Base-by-base conservation (phyloP, 2,888 invertebrate species). In the Mystacides longicornis region DNA sequence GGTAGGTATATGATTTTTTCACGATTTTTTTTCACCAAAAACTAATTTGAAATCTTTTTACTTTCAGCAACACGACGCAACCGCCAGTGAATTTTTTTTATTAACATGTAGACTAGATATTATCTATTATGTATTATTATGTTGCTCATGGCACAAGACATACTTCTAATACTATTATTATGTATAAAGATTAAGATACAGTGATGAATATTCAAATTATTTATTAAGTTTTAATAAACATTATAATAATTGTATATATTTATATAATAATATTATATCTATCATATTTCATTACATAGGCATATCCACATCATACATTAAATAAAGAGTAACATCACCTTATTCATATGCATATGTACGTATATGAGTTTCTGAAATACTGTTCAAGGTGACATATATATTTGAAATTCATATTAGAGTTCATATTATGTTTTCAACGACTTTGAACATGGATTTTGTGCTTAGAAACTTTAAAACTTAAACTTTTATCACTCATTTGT, bases 41-140 rank as follows among this genome's bases (percentile, higher is more conserved):
- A 51, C 49, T 16, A 52, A 54, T 50, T 55, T n/a, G n/a, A n/a
- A n/a, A n/a, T n/a, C n/a, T n/a, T 49, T 63, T 64, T 60, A 63
- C 52, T 71, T 70, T 61, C 67, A 71, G 71, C 68, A 59, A 66
- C 68, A 52, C 68, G 70, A 61, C 70, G 70, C 65, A 70, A 70
- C 63, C 69, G 70, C 64, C 71, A 71, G 67, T 71, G 70, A 67
- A 64, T 31, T 49, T 37, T 45, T 21, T 27, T 46, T 20, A 19
- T 47, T 18, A 18, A 45, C 23, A 33, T 51, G 19, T 37, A 37
- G 14, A 47, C 50, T 46, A 46, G 52, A 33, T 31, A 37, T 37
- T 47, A 33, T 51, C 7, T 46, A 46, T 18, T 46, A 46, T 20
- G 31, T 46, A 21, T 46, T 18, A 43, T 4, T 46, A 46, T 20